Evolutionary conservation across 2,888 invertebrate species (phyloP), one percentile per base, ranked within the genome.

Genomic region (Himalopsyche tibetana): DNA sequence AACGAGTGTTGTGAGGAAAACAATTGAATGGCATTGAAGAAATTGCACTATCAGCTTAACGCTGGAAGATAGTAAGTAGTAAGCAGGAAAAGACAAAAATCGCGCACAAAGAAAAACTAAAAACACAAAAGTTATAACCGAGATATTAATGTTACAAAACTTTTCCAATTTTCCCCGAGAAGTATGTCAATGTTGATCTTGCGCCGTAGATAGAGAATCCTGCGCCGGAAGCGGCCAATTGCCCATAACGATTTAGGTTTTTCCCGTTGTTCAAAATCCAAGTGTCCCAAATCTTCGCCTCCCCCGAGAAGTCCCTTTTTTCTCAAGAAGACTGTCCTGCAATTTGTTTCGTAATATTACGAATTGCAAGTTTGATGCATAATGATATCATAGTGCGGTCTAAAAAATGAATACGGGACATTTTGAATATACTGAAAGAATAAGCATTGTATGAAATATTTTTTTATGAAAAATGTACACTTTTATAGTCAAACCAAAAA

Each of bases 131-230:
- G 63, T 85, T 82, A 86, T 84, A 82, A 79, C 51, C 38, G 51
- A 55, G 79, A 69, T 84, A 86, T 86, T 86, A 84, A 81, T 83
- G 81, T 74, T 85, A 45, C 45, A 19, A 87, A 86, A 87, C 80
- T 87, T 88, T 88, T 86, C 87, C 86, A 84, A 87, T 86, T 88
- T 88, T 82, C 85, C 69, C 63, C 38, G 40, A 56, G 82, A 88
- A 85, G 84, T 85, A 87, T 84, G 86, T 85, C 86, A 87, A 87
- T 87, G 85, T 88, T 88, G 88, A 88, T 88, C 86, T 82, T 84
- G 84, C 45, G 81, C 84, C 85, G 83, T 42, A 86, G 85, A 85
- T 83, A 86, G 85, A 84, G 40, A 28, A 51, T 69, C 82, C 56
- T 55, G 69, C 42, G 40, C 82, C 36, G 83, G 81, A 83, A 87